Evolutionary conservation across 2,797 vertebrate species (phyloP).

Genomic region (Australoheros facetus): DNA sequence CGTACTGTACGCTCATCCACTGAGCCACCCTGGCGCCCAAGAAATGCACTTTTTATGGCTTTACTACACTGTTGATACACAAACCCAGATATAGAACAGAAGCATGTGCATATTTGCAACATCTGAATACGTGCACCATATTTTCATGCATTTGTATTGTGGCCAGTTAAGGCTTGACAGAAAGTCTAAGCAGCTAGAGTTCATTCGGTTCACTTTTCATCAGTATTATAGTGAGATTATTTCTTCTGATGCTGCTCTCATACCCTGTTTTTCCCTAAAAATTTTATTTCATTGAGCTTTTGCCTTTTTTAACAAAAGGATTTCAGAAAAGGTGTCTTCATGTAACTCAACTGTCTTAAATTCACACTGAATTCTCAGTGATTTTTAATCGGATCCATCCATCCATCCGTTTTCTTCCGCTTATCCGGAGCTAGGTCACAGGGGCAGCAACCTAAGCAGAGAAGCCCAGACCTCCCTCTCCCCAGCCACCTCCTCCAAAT

Average conservation of each 20-base stretch:
- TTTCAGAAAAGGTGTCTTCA: constrained; percentile 25
- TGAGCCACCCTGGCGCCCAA: no score
- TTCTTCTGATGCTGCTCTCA: neutral
- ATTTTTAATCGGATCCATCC: neutral
- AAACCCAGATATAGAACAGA: neutral
- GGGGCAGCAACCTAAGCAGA: no score
- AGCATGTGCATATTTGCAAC: no score
- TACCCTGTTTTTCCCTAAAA: constrained; percentile 1
- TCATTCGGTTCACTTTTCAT: neutral
- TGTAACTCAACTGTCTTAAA: neutral
- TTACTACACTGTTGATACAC: neutral
- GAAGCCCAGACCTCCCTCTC: no score
- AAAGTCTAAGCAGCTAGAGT: neutral
- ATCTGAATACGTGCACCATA: neutral
- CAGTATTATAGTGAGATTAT: neutral
- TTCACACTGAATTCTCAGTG: neutral
- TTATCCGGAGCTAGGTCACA: no score
- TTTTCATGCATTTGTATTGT: constrained; percentile 5
- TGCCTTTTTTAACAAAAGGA: constrained; percentile 10
- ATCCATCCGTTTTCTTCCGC: no score
- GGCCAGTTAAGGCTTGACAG: neutral
- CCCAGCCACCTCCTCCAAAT: no score
- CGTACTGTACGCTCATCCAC: no score
- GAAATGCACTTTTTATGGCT: neutral
- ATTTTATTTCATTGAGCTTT: constrained; percentile 32